Evolutionary conservation across 1,140 invertebrate species (phyloP).

Genomic region (Drosophila setifemur): DNA sequence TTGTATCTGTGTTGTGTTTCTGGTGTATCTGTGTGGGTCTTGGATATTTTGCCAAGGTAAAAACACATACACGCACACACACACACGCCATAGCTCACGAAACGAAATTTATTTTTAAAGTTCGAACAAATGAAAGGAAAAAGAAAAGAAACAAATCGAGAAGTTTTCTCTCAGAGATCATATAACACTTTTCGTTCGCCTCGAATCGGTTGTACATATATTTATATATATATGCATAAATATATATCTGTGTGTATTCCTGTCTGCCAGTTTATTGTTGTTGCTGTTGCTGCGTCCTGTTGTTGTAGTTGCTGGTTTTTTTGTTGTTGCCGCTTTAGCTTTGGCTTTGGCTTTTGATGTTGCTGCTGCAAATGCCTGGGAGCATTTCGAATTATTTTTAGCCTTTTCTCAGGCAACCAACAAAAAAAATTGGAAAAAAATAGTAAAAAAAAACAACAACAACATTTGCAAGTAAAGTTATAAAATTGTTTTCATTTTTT

Average conservation of each 20-base stretch:
- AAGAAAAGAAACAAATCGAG: conserved; percentile 16
- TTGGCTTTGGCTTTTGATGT: conserved; percentile 18
- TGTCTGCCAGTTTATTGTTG: conserved; percentile 41
- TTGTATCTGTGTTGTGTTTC: neutral
- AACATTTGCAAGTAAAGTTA: no score
- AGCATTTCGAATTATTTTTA: conserved; percentile 62
- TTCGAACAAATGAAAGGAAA: conserved; percentile 23
- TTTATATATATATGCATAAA: conserved; percentile 11
- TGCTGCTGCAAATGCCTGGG: conserved; percentile 42
- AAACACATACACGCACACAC: conserved; percentile 12
- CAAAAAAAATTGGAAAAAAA: conserved; percentile 50
- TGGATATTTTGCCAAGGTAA: conserved; percentile 72
- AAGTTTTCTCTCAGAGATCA: conserved; percentile 61
- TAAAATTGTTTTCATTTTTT: neutral
- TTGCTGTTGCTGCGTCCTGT: conserved; percentile 10
- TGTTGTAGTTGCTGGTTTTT: conserved; percentile 26
- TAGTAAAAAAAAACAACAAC: neutral
- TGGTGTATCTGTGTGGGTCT: conserved; percentile 20
- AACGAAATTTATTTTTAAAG: conserved; percentile 68
- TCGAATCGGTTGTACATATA: conserved; percentile 21
- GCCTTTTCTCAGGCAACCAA: conserved; percentile 30
- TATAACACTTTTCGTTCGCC: conserved; percentile 63
- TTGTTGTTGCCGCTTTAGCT: conserved; percentile 26
- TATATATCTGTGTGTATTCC: conserved; percentile 16
- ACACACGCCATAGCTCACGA: neutral